These are phyloP conservation scores for Sympetrum striolatum DNA, from an alignment of 2,888 invertebrate genomes.

Conservation along the genomic window DNA sequence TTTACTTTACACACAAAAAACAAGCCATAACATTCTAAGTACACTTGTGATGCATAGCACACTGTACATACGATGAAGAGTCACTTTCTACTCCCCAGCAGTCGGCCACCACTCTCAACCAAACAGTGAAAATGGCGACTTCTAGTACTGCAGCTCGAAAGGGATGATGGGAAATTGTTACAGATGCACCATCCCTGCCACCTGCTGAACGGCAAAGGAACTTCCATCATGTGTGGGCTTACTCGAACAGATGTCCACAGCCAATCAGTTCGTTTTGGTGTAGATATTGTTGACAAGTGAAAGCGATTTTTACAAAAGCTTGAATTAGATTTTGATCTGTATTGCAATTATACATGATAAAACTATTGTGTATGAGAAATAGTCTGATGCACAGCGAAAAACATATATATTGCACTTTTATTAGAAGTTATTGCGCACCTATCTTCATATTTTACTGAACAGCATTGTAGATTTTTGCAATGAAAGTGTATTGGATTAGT, in stretches of 20 bases:
- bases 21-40: constrained; percentile 48
- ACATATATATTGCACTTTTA: background rate
- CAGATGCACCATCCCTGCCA: constrained; percentile 7
- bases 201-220: background rate
- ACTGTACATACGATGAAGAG: constrained; percentile 27
- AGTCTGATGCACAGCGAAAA: background rate
- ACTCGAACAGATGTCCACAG: background rate
- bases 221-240: background rate
- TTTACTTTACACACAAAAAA: constrained; percentile 47
- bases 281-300: constrained; percentile 14
- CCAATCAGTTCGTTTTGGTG: background rate
- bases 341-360: background rate
- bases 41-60: constrained; percentile 45
- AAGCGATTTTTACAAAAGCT: background rate
- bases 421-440: background rate
- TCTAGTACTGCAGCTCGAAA: constrained; percentile 41
- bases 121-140: constrained; percentile 49
- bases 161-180: constrained; percentile 27
- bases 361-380: background rate
- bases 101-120: constrained; percentile 46
- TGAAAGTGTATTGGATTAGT: background rate
- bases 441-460: background rate
- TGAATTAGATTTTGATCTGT: background rate
- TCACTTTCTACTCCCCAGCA: constrained; percentile 18
- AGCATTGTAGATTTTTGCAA: background rate